Conservation (phyloP, 2,113 vertebrate species). For the Dromaius novaehollandiae region DNA sequence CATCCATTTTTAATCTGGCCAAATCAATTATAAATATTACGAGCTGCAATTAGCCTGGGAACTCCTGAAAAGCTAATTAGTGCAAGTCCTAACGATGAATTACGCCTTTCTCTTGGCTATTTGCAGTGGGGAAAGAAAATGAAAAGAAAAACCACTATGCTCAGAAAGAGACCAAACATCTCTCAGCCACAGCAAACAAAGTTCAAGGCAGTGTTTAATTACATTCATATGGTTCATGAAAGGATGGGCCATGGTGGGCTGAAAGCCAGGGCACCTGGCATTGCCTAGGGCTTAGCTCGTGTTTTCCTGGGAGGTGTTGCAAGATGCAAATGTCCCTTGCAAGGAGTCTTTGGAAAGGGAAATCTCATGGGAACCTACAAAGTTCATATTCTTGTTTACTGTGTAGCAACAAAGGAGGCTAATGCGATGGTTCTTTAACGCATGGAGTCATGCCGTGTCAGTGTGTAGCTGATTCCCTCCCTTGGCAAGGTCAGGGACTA, state of each 20-base stretch:
- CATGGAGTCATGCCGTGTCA: neutral
- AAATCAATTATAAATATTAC: conserved; percentile 71
- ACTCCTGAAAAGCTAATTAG: conserved; percentile 67
- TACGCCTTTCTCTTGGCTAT: conserved; percentile 57
- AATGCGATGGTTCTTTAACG: neutral
- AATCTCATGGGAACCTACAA: neutral
- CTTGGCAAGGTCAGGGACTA: neutral
- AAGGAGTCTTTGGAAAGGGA: conserved; percentile 1
- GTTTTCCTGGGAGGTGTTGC: neutral
- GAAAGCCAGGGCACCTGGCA: neutral
- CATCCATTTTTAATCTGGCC: conserved; percentile 67
- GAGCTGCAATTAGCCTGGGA: conserved; percentile 64
- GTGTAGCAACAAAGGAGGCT: neutral
- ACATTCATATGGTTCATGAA: neutral
- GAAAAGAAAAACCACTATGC: neutral
- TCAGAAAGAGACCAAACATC: neutral
- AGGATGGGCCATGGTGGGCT: neutral
- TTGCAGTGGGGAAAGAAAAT: neutral
- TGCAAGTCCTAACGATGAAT: conserved; percentile 2
- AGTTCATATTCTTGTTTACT: neutral
- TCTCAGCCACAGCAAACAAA: neutral
- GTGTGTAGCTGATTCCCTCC: neutral
- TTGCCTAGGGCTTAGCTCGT: neutral
- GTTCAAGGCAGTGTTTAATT: neutral
- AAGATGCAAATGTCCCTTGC: neutral